Evolutionary conservation across 2,888 invertebrate species (phyloP).

Genomic region (Drosophila bunnanda): DNA sequence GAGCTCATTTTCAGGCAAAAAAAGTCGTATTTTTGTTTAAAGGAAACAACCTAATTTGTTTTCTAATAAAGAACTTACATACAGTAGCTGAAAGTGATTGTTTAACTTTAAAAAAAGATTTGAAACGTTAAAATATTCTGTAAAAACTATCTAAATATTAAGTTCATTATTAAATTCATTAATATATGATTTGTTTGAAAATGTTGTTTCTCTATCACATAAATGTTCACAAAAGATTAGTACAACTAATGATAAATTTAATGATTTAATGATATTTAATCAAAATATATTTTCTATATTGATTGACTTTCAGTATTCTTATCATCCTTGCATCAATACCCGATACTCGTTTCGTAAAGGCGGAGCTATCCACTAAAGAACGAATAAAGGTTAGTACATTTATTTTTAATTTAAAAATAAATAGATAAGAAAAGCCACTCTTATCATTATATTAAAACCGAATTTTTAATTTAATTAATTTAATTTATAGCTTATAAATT

Average conservation of each 20-base stretch:
- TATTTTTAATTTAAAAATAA: neutral
- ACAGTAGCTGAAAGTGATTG: neutral
- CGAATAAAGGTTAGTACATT: conserved; percentile 77
- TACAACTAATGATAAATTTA: no score
- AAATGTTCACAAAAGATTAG: no score
- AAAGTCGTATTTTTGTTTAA: conserved; percentile 8
- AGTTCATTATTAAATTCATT: no score
- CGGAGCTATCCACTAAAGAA: conserved; percentile 80
- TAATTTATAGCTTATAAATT: conserved; percentile 8
- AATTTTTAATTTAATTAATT: no score
- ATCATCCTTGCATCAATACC: conserved; percentile 60
- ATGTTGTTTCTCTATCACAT: no score
- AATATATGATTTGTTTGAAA: no score
- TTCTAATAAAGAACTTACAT: neutral
- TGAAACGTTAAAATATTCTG: no score
- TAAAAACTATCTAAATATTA: no score
- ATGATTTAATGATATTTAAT: no score
- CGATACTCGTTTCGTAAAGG: conserved; percentile 50
- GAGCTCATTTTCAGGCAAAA: conserved; percentile 11
- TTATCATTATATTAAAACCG: neutral
- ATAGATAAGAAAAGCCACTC: neutral
- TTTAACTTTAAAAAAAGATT: neutral
- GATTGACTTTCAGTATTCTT: conserved; percentile 64
- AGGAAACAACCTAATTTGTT: neutral
- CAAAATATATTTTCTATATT: neutral